Evolutionary conservation across 2,797 vertebrate genomes (phyloP).

Genomic region (Rhyacichthys aspro): DNA sequence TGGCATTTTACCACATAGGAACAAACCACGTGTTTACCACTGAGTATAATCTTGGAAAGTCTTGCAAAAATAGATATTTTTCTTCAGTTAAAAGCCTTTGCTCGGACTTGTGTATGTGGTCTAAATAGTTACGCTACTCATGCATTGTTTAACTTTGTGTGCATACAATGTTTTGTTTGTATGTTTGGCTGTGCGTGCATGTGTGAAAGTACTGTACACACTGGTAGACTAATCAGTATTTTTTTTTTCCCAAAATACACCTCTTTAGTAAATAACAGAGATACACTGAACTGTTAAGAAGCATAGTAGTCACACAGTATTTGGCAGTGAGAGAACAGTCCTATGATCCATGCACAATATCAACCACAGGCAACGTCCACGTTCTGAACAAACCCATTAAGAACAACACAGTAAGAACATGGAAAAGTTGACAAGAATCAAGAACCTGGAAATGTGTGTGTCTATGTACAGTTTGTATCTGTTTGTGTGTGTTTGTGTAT

Average conservation of each 20-base stretch:
- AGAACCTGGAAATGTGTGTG: slow-evolving; percentile 58
- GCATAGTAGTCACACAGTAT: slow-evolving; percentile 78
- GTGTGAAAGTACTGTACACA: slow-evolving; percentile 51
- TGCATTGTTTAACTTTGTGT: slow-evolving; percentile 59
- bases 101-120: slow-evolving; percentile 45
- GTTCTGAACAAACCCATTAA: slow-evolving; percentile 74
- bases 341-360: slow-evolving; percentile 79
- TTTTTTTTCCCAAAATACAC: slow-evolving; percentile 46
- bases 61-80: slow-evolving; percentile 78
- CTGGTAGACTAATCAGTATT: slow-evolving; percentile 27
- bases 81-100: slow-evolving; percentile 69
- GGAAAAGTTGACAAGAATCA: slow-evolving; percentile 67
- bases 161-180: slow-evolving; percentile 27
- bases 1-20: slow-evolving; percentile 56
- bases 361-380: slow-evolving; percentile 77
- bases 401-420: slow-evolving; percentile 77
- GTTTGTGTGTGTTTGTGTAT: slow-evolving; percentile 22
- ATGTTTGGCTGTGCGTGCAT: slow-evolving; percentile 34
- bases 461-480: slow-evolving; percentile 32
- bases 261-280: slow-evolving; percentile 59
- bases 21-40: slow-evolving; percentile 54
- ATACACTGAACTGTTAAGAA: slow-evolving; percentile 71
- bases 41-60: slow-evolving; percentile 68
- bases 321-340: slow-evolving; percentile 81
- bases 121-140: slow-evolving; percentile 60